Evolutionary conservation across 2,113 vertebrate species (phyloP), one percentile per base, ranked within the genome.

Genomic region (Rhea pennata): DNA sequence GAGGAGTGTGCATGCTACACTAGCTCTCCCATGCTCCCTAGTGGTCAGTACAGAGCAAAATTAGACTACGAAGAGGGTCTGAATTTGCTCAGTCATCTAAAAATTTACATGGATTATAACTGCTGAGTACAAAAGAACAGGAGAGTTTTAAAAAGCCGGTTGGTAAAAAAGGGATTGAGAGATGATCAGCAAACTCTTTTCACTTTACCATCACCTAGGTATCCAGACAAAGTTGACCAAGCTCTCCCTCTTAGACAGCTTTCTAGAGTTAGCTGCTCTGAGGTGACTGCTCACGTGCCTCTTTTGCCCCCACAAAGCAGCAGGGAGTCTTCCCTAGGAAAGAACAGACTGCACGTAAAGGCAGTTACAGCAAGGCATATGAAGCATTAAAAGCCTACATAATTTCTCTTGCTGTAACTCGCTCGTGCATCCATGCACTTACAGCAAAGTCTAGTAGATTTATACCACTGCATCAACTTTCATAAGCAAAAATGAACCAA

Each of bases 1-100:
- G 84, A 87, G 78, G 72, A 3, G 33, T 62, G 74, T 24, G 65
- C 59, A 12, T 4, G 65, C 84, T 39, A 59, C 1, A 10, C 73
- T 73, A 92, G 96, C 95, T 97, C 98, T 97, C 91, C 86, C 90
- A 23, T 65, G 97, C 97, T 97, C 95, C 94, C 97, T 97, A 83
- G 97, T 89, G 98, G 96, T 95, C 84, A 87, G 40, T 88, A 69
- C 19, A 64, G 39, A 89, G 83, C 48, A 42, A 48, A 85, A 90
- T 9, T 40, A 61, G 72, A 62, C 31, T 29, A 42, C 48, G 58
- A 19, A 53, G 76, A 66, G 23, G 50, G 54, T 79, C 88, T 65
- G 64, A 40, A 89, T 89, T 84, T 54, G 17, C 56, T 75, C 44
- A 0, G 8, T 9, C 23, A 69, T 80, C 31, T 27, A 10, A 46